Evolutionary conservation across 2,888 invertebrate genomes (phyloP).

Genomic region (Epistrophe eligans): DNA sequence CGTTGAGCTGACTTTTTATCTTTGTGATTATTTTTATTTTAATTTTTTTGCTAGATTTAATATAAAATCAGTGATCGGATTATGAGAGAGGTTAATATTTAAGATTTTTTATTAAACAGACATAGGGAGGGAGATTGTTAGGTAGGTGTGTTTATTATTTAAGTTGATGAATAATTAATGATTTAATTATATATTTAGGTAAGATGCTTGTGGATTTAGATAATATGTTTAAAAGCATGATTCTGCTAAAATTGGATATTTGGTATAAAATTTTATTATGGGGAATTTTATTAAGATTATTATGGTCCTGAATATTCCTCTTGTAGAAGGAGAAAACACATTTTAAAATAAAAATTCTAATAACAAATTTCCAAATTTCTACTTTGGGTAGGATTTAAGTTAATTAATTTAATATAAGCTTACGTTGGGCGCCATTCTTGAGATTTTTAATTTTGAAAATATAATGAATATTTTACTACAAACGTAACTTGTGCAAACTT

Average conservation of each 20-base stretch:
- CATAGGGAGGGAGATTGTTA: background rate
- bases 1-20: slow-evolving; percentile 32
- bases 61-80: slow-evolving; percentile 22
- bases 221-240: background rate
- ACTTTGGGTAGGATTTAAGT: too few relatives aligned
- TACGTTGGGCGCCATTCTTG: slow-evolving; percentile 25
- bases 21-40: slow-evolving; percentile 12
- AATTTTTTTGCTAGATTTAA: slow-evolving; percentile 10
- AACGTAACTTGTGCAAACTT: too few relatives aligned
- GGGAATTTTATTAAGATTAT: too few relatives aligned
- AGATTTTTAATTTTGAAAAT: background rate
- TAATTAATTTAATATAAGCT: too few relatives aligned
- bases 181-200: background rate
- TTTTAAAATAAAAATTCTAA: background rate
- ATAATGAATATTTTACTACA: too few relatives aligned
- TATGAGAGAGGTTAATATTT: slow-evolving; percentile 32
- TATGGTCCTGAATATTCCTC: background rate
- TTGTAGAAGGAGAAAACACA: background rate
- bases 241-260: background rate
- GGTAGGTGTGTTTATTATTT: too few relatives aligned
- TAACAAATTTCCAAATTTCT: too few relatives aligned
- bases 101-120: background rate
- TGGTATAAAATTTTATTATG: background rate
- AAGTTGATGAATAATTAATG: too few relatives aligned
- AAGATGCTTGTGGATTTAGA: background rate